Percentiles rank a stretch among this genome's conserved stretches.
These are phyloP conservation scores for Volucella bombylans DNA, from an alignment of 2,888 invertebrate species.

Conservation along the genomic window DNA sequence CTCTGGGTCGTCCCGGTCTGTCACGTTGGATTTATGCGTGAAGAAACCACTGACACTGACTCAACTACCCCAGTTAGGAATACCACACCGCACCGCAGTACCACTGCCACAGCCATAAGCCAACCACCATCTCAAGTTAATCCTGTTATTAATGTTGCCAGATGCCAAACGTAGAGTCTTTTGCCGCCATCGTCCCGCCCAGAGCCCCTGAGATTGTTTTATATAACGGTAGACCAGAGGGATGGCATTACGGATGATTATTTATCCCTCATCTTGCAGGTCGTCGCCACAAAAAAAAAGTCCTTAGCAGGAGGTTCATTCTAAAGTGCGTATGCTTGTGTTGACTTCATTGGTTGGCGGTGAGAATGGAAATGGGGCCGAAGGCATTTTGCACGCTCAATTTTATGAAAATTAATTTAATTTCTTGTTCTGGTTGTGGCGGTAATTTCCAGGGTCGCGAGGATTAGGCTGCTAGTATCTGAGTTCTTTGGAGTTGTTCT, in stretches of 20 bases:
- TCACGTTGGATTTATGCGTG: slow-evolving; percentile 40
- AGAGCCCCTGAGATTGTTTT: slow-evolving; percentile 37
- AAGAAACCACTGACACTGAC: slow-evolving; percentile 7
- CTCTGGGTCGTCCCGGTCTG: slow-evolving; percentile 36
- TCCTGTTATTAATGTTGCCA: slow-evolving; percentile 64
- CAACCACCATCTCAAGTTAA: slow-evolving; percentile 51
- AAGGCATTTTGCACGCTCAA: slow-evolving; percentile 31
- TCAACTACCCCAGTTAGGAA: neutral
- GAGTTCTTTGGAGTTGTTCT: neutral
- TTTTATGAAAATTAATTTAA: slow-evolving; percentile 66
- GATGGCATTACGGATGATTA: slow-evolving; percentile 57
- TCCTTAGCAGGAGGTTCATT: slow-evolving; percentile 16
- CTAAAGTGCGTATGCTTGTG: slow-evolving; percentile 13
- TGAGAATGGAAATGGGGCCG: no score
- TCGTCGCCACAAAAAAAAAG: neutral
- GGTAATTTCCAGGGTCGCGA: slow-evolving; percentile 48
- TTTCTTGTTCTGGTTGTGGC: slow-evolving; percentile 51
- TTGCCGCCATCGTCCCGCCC: neutral
- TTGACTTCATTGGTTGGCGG: neutral
- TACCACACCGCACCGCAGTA: slow-evolving; percentile 10
- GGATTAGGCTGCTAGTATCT: slow-evolving; percentile 47
- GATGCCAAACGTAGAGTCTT: slow-evolving; percentile 46
- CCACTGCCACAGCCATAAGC: slow-evolving; percentile 12
- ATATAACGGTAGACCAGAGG: slow-evolving; percentile 34
- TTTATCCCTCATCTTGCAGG: slow-evolving; percentile 39